Evolutionary conservation across 2,797 vertebrate genomes (phyloP), one percentile per base, ranked within the genome.

Genomic region (Bradypodion pumilum): DNA sequence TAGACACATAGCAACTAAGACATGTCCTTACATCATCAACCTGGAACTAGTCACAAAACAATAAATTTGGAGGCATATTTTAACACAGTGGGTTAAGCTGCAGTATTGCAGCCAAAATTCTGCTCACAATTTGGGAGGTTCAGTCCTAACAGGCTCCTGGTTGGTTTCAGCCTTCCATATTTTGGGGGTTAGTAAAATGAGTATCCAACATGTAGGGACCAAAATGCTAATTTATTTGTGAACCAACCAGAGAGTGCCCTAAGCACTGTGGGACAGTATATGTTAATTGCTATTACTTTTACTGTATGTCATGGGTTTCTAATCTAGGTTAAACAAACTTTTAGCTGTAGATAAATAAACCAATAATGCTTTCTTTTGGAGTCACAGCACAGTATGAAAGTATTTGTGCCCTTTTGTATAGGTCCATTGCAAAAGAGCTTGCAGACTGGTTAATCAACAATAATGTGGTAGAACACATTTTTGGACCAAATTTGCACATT

Each of bases 401-500:
- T 9, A 13, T 7, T 77, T 77, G 9, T 32, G n/a, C 42, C 46
- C 10, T 42, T 35, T 81, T 63, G 66, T 85, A 16, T 93, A 99
- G 98, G 91, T 99, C 98, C 83, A 99, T 99, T 95, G 98, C 98
- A 25, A 98, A 98, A 94, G 98, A 98, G 68, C 96, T 98, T 6
- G 98, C 98, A 3, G 98, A 98, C 84, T 98, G 98, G 98, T 94
- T 98, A 77, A 98, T 98, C 92, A 97, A 97, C 94, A 98, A 98
- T 96, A 98, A 97, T 60, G 97, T 99, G 78, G 97, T 99, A 81
- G 98, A 99, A 91, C 98, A 99, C 96, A 99, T 98, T 87, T 98
- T 98, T 91, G 98, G 98, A 96, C 98, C 98, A 92, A 98, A 98
- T 95, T 96, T 98, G 94, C 98, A 98, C 95, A 99, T 99, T 86